Evolutionary conservation across 2,113 vertebrate genomes (phyloP).

Genomic region (Pelusios castaneus): DNA sequence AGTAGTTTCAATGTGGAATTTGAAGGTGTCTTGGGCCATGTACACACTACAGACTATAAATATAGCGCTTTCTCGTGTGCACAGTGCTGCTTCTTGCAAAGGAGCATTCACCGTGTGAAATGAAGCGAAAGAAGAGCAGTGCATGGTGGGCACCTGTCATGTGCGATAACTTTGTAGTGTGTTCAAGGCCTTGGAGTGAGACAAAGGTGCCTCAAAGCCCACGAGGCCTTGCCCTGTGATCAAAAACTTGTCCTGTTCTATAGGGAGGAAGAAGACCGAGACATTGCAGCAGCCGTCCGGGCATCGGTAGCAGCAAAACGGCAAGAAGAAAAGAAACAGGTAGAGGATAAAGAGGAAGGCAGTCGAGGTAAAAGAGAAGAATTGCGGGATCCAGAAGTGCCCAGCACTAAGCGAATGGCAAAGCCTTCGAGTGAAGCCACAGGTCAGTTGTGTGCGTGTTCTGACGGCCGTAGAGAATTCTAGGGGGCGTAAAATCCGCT

Average conservation of each 20-base stretch:
- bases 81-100: too few species aligned
- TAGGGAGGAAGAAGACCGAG: constrained; percentile 95
- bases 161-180: too few species aligned
- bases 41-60: too few species aligned
- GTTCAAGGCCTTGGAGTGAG: neutral
- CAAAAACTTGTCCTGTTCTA: neutral
- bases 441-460: constrained; percentile 70
- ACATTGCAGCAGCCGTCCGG: constrained; percentile 88
- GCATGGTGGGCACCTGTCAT: too few species aligned
- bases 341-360: constrained; percentile 78
- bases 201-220: rapidly evolving
- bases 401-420: constrained; percentile 62
- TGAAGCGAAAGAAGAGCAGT: too few species aligned
- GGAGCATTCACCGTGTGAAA: too few species aligned
- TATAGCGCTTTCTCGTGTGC: too few species aligned
- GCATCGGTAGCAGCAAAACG: constrained; percentile 84
- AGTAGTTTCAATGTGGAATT: neutral
- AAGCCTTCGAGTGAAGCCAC: constrained; percentile 75
- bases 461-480: neutral
- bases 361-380: constrained; percentile 83
- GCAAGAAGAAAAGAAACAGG: constrained; percentile 82
- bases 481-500: neutral
- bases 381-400: constrained; percentile 66
- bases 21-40: too few species aligned
- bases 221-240: neutral